Conservation (phyloP, 2,888 invertebrate genomes). For the Ochropleura plecta region DNA sequence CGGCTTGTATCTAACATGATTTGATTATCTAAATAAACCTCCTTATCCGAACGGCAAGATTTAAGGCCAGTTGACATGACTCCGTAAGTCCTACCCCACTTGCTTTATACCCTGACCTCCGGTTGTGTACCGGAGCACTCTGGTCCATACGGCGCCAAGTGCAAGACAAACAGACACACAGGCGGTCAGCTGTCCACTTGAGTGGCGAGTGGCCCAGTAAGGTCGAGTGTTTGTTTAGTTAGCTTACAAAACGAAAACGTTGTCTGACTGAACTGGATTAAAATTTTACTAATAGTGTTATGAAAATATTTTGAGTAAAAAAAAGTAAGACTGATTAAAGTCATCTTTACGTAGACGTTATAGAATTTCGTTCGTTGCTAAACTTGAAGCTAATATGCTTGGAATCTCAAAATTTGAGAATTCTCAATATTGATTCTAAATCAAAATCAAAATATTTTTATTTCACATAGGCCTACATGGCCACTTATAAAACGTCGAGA, state of each 20-base stretch:
- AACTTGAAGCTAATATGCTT: too few relatives aligned
- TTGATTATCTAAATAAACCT: neutral
- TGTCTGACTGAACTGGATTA: neutral
- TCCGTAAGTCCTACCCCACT: slow-evolving; percentile 3
- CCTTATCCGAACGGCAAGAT: neutral
- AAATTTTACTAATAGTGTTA: neutral
- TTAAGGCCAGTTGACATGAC: slow-evolving; percentile 6
- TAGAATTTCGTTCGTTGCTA: too few relatives aligned
- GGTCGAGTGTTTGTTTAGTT: slow-evolving; percentile 12
- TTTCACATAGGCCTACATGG: too few relatives aligned
- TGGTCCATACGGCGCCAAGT: slow-evolving; percentile 33
- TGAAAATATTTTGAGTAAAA: too few relatives aligned
- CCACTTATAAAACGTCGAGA: too few relatives aligned
- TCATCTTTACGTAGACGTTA: too few relatives aligned
- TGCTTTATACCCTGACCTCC: neutral
- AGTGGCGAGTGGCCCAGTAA: slow-evolving; percentile 5
- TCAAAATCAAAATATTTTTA: too few relatives aligned
- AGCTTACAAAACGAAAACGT: neutral
- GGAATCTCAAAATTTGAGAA: too few relatives aligned
- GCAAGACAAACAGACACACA: slow-evolving; percentile 20
- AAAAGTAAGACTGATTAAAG: too few relatives aligned
- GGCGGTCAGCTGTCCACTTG: slow-evolving; percentile 40
- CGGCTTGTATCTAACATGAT: too few relatives aligned
- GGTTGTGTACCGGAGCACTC: slow-evolving; percentile 33
- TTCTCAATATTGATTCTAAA: too few relatives aligned